Evolutionary conservation across 2,888 invertebrate species (phyloP), one percentile per base, ranked within the genome.

Genomic region (Limenitis camilla): DNA sequence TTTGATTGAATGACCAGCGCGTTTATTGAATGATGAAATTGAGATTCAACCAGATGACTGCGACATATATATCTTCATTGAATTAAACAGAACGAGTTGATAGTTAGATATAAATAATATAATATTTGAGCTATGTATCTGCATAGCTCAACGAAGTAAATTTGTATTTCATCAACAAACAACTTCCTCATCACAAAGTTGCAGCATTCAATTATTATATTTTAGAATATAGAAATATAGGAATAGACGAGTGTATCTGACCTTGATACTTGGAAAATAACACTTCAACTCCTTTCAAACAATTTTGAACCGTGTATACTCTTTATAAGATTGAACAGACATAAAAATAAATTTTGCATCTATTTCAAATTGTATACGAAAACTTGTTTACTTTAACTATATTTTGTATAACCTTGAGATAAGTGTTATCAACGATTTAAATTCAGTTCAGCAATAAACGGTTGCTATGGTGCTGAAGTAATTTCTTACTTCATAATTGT

Each of bases 321-420:
- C n/a, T 10, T 35, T n/a, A 35, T 35, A 35, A 9, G 6, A 10
- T n/a, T 9, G 10, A 5, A 35, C 35, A 4, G 9, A n/a, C 47
- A 39, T 29, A 46, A 30, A 31, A 33, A 28, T 44, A 8, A 35
- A n/a, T 19, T 29, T 30, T 42, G 28, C 10, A 30, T 32, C 40
- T 32, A 49, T 30, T 31, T 10, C n/a, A 36, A 5, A 32, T n/a
- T n/a, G n/a, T n/a, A n/a, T n/a, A n/a, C 29, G 44, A 49, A 54
- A 57, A 54, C 56, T 52, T 57, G 54, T 57, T 54, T 54, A 45
- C 44, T 33, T 49, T 31, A 45, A 32, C 36, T 38, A 41, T 46
- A 49, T 43, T 47, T 49, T 47, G 33, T 38, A 11, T 46, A 47
- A 43, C 29, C 40, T 51, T 41, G 50, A 38, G 29, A 50, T 47